Base-by-base conservation (phyloP, 2,888 invertebrate species). In the Melikaiella ostensackeni region DNA sequence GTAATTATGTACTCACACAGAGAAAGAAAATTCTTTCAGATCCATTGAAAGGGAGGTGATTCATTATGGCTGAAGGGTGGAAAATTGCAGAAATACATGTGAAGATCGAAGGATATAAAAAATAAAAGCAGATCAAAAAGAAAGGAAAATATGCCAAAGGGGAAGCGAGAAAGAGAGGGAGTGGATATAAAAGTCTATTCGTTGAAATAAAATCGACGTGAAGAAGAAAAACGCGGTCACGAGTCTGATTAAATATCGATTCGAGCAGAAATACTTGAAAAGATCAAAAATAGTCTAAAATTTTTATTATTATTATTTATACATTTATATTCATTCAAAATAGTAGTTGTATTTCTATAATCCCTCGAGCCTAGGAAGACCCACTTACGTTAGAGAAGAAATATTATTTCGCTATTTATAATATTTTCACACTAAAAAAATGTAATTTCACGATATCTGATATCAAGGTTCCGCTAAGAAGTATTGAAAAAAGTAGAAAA, bases 161-260 rank as follows among this genome's bases (percentile, higher is more conserved):
- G 42, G 46, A 24, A 42, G n/a, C 5, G 35, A 33, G 35, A 62
- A 21, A n/a, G 9, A n/a, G 33, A 42, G 16, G 19, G 46, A 66
- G 8, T 50, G 8, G 16, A n/a, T 16, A 46, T 46, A 46, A 66
- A 66, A 46, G 46, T 38, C 42, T 66, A 66, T 27, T n/a, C 50
- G n/a, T 7, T 7, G n/a, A 62, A 30, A 64, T 38, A 16, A 50
- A 70, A 46, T 46, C 46, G 30, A 30, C 19, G n/a, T 27, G 66
- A 46, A 46, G n/a, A 19, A 66, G 46, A 46, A 24, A n/a, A 66
- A 66, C 30, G 27, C 27, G 66, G 46, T 42, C 66, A 9, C 66
- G 42, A 42, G 19, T 42, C 42, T 42, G 27, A 70, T 70, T 70
- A 70, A 50, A 70, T 70, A 50, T 70, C 42, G 50, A 70, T 50